phyloP scores from a whole-genome alignment of 2,888 invertebrate genomes.

The Strigamia maritima region DNA sequence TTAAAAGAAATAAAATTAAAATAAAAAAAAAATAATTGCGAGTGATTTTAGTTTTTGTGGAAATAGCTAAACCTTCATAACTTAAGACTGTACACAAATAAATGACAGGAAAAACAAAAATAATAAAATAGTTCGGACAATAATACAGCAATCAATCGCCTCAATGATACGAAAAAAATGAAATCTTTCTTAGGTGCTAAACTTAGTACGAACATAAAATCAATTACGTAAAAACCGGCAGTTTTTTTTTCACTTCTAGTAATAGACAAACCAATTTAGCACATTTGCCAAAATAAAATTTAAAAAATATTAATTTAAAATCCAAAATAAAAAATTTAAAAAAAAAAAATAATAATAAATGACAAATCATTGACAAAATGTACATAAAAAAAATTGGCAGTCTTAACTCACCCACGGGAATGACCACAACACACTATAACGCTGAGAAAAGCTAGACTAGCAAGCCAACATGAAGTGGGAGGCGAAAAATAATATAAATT shows the following conservation, averaged over 20 bases:
- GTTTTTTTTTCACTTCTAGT: slow-evolving; percentile 30
- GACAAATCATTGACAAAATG: neutral
- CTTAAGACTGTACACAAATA: slow-evolving; percentile 29
- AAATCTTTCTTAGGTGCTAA: slow-evolving; percentile 24
- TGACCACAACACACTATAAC: slow-evolving; percentile 30
- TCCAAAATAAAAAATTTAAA: neutral
- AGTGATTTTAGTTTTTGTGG: neutral
- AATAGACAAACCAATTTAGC: slow-evolving; percentile 6
- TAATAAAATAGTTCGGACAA: neutral
- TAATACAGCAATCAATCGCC: slow-evolving; percentile 28
- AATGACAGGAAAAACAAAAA: neutral
- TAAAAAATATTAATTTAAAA: neutral
- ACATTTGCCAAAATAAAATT: slow-evolving; percentile 6
- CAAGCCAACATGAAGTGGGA: slow-evolving; percentile 34
- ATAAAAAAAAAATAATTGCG: neutral
- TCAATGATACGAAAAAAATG: slow-evolving; percentile 27
- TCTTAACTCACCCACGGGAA: slow-evolving; percentile 15
- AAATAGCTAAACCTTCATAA: slow-evolving; percentile 32
- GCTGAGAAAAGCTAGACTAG: slow-evolving; percentile 34
- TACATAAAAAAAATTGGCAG: slow-evolving; percentile 19
- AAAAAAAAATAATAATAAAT: neutral
- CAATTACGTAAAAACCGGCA: slow-evolving; percentile 23
- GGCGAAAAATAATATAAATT: slow-evolving; percentile 29
- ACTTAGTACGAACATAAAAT: neutral
- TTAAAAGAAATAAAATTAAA: neutral